Evolutionary conservation across 2,797 vertebrate genomes (phyloP), one percentile per base, ranked within the genome.

Genomic region (Liasis olivaceus): DNA sequence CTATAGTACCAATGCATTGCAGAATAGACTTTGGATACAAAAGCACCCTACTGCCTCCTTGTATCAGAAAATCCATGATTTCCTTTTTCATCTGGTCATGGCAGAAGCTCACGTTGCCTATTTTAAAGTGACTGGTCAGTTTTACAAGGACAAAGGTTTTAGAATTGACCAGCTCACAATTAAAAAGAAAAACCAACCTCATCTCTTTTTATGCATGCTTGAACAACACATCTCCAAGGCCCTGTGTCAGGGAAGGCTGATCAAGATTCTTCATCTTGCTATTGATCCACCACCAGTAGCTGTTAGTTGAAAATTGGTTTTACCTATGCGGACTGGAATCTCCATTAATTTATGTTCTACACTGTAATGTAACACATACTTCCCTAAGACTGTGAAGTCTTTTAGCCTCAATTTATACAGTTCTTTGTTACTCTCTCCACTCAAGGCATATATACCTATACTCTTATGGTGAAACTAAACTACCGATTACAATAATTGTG

Each of bases 221-320:
- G 69, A 7, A 47, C 20, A 47, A 47, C 72, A 47, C 72, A 11
- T 42, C 20, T 77, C 72, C 36, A 42, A 22, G 8, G 11, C 22
- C 15, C 63, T 17, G 31, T 24, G 20, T 28, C 42, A 51, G 6
- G 12, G 36, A n/a, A 28, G 36, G 8, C 36, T 72, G 8, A 69
- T 90, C 58, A 77, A 77, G 22, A 62, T 60, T 66, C 56, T 91
- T 91, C n/a, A 91, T 66, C 22, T 64, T 86, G 62, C n/a, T 66
- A 58, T 24, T 13, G 36, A 59, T 58, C 13, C 62, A 91, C 5
- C n/a, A 63, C 1, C 47, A 59, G 13, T 28, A 62, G 58, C 72
- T 47, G 15, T 26, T 63, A 54, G 47, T 14, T 51, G 24, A 9
- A 47, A 63, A 17, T 31, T 28, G 12, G 59, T 54, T 31, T 36